Conservation (phyloP, 2,797 vertebrate species). For the Alca torda region DNA sequence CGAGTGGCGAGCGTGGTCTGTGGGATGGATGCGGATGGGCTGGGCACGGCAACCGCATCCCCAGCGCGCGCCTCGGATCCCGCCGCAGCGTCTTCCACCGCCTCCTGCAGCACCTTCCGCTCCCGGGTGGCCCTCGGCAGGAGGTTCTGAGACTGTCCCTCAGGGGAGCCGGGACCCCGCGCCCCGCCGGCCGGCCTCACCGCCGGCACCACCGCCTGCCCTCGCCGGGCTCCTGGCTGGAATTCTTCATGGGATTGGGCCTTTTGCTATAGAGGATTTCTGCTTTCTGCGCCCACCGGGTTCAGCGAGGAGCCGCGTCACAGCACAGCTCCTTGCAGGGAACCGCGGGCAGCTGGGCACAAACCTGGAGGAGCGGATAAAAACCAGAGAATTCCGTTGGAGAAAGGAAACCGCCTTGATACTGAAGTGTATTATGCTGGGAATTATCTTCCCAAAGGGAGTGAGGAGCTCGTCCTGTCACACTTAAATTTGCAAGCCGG, state of each 20-base stretch:
- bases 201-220: rapidly evolving
- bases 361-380: neutral
- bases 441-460: neutral
- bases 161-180: rapidly evolving
- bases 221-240: neutral
- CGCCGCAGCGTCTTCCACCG: rapidly evolving
- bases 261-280: neutral
- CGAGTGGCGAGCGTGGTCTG: rapidly evolving
- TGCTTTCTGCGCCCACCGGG: rapidly evolving
- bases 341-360: neutral
- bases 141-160: neutral
- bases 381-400: neutral
- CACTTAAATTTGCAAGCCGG: rapidly evolving
- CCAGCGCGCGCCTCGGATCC: rapidly evolving
- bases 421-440: neutral
- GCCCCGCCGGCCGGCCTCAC: neutral
- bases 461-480: neutral
- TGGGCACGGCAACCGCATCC: neutral
- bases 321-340: neutral
- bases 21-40: neutral
- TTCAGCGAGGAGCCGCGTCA: neutral
- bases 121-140: neutral
- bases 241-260: neutral
- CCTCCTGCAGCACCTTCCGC: neutral
- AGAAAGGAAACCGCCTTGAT: neutral